These are phyloP conservation scores for Drosophila hamatofila DNA, from an alignment of 2,888 invertebrate species.

Conservation along the genomic window DNA sequence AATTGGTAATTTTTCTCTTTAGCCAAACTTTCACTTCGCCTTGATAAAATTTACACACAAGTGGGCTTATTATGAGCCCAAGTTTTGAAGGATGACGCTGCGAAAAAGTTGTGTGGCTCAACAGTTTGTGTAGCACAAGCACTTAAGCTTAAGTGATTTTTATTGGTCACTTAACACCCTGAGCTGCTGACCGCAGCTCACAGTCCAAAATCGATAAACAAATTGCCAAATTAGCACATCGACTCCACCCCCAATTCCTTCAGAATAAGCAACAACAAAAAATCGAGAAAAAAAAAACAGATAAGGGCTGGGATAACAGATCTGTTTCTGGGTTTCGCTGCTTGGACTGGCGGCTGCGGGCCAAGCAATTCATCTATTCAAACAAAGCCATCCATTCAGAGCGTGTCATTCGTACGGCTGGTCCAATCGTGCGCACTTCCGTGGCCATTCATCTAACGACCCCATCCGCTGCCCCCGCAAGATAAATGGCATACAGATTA, in stretches of 20 bases:
- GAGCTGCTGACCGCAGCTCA: constrained; percentile 44
- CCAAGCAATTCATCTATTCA: constrained; percentile 78
- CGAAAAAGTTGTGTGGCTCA: constrained; percentile 55
- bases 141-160: constrained; percentile 82
- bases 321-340: constrained; percentile 60
- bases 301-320: constrained; percentile 58
- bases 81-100: constrained; percentile 58
- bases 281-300: constrained; percentile 32
- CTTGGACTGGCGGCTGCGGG: constrained; percentile 57
- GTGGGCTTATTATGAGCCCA: constrained; percentile 32
- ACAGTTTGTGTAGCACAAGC: constrained; percentile 63
- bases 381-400: constrained; percentile 78
- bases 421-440: constrained; percentile 74
- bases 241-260: constrained; percentile 11
- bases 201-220: constrained; percentile 77
- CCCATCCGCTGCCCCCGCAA: constrained; percentile 27
- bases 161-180: constrained; percentile 78
- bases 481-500: constrained; percentile 78
- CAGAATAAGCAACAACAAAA: not conserved
- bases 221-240: constrained; percentile 81
- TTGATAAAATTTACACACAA: constrained; percentile 22
- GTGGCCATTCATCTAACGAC: constrained; percentile 68
- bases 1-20: constrained; percentile 16
- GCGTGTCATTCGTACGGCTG: constrained; percentile 74
- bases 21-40: constrained; percentile 6